Percentiles rank a stretch among this genome's conserved stretches.
Conservation (phyloP, 1,140 invertebrate species). For the Pachypsylla venusta region DNA sequence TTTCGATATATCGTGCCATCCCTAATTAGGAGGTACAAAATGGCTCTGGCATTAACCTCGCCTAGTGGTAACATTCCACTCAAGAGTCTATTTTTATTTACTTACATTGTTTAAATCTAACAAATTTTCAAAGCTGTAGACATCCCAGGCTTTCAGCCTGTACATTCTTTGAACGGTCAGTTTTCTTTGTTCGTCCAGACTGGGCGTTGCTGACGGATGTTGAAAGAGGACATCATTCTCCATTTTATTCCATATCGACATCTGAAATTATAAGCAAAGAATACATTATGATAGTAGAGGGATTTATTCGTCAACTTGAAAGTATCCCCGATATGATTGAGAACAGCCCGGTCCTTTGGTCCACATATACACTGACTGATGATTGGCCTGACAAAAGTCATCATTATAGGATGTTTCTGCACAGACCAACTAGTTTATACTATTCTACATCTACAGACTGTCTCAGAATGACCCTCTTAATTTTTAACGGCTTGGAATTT, state of each 20-base stretch:
- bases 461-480: no score
- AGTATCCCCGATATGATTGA: no score
- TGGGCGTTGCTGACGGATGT: constrained; percentile 30
- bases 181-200: constrained; percentile 55
- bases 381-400: not conserved
- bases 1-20: no score
- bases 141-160: constrained; percentile 20
- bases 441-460: not conserved
- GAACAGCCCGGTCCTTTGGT: not conserved
- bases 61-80: no score
- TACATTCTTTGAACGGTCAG: constrained; percentile 40
- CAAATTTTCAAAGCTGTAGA: constrained; percentile 31
- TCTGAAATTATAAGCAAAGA: constrained; percentile 39
- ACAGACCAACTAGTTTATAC: no score
- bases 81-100: no score
- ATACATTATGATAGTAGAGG: not conserved
- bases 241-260: constrained; percentile 62
- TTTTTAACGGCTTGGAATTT: no score
- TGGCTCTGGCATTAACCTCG: no score
- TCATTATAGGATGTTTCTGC: no score
- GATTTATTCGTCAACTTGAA: not conserved
- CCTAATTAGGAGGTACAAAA: no score
- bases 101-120: constrained; percentile 21
- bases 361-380: not conserved
- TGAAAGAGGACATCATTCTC: constrained; percentile 68